Conservation (phyloP, 2,888 invertebrate genomes). For the Cyclophora albipunctata region DNA sequence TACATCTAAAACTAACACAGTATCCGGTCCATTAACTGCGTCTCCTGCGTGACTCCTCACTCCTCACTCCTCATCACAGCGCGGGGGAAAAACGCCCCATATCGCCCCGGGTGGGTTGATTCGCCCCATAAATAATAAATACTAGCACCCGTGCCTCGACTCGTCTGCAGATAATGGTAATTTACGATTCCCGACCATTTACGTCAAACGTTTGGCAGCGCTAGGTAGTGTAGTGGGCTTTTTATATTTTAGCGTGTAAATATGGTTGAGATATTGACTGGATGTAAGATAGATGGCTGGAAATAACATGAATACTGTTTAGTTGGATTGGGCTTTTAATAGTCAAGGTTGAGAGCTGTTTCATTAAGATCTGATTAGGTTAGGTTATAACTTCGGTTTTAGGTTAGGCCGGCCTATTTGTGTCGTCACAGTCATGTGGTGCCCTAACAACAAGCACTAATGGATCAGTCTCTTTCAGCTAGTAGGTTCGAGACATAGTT, state of each 20-base stretch:
- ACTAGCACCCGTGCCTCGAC: constrained; percentile 48
- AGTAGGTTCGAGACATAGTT: no score
- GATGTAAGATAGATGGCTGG: background rate
- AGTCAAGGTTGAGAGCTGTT: no score
- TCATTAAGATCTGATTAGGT: no score
- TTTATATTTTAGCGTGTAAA: constrained; percentile 10
- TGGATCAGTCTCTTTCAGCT: no score
- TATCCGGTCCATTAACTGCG: no score
- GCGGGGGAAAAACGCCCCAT: constrained; percentile 56
- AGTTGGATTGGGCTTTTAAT: no score
- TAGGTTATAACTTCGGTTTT: no score
- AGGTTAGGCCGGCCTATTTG: no score
- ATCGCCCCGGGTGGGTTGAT: constrained; percentile 60
- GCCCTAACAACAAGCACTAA: no score
- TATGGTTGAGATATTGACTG: background rate
- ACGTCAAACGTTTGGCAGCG: constrained; percentile 65
- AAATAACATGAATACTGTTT: no score
- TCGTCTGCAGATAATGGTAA: constrained; percentile 75
- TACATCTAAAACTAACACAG: no score
- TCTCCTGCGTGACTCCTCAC: no score
- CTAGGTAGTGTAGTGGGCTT: constrained; percentile 14
- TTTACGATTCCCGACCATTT: constrained; percentile 65
- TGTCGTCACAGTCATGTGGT: background rate
- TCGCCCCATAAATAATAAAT: constrained; percentile 75
- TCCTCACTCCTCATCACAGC: background rate